These are phyloP conservation scores for Plutella xylostella DNA, from an alignment of 2,888 invertebrate species.

Conservation along the genomic window DNA sequence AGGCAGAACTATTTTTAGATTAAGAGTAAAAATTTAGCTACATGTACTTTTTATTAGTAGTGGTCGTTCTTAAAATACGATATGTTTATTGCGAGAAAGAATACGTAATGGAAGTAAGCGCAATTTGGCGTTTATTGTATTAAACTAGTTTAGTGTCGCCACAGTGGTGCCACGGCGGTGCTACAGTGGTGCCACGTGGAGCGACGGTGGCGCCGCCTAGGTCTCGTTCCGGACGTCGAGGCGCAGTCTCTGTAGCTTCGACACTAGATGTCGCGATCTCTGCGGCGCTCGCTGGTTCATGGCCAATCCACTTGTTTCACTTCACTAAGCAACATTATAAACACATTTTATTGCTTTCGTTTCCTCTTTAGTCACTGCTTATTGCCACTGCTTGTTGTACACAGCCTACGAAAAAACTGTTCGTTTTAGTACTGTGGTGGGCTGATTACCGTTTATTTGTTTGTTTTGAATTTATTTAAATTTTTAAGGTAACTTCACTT, in stretches of 20 bases:
- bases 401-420: background rate
- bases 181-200: constrained; percentile 21
- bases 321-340: constrained; percentile 50
- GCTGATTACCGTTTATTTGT: too few species aligned
- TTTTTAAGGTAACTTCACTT: background rate
- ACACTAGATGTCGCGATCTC: constrained; percentile 60
- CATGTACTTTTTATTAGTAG: constrained; percentile 39
- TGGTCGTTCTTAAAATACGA: constrained; percentile 56
- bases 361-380: background rate
- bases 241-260: constrained; percentile 61
- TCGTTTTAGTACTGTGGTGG: background rate
- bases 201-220: constrained; percentile 37
- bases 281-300: constrained; percentile 57
- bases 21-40: too few species aligned
- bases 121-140: constrained; percentile 56
- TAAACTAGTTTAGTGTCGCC: constrained; percentile 8
- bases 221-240: constrained; percentile 64
- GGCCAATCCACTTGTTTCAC: constrained; percentile 64
- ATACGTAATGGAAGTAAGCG: constrained; percentile 63
- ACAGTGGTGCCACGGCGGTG: background rate
- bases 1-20: constrained; percentile 46
- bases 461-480: too few species aligned
- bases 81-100: constrained; percentile 55
- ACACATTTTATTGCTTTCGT: constrained; percentile 38
- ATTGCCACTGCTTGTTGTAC: background rate